Base-by-base conservation (phyloP, 2,113 vertebrate genomes). In the Nyctibius bracteatus region DNA sequence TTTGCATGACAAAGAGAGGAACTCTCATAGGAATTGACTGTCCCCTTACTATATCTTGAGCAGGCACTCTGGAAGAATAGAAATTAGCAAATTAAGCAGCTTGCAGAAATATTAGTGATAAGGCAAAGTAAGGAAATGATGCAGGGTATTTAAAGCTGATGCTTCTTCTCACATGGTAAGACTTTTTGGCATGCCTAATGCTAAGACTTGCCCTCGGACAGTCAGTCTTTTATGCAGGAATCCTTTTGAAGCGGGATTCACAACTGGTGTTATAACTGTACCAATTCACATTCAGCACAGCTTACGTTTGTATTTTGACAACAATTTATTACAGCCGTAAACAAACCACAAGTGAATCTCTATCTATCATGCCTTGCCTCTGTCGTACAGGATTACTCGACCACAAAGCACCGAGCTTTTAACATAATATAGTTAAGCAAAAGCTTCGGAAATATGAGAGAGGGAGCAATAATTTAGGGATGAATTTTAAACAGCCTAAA, bases 401-500 rank as follows among this genome's bases (percentile, higher is more conserved):
- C 71, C 90, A 61, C 89, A 94, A 96, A 94, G 44, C 62, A 68
- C 58, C 4, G 15, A 88, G 31, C 47, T 96, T 87, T 96, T 92
- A 41, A 71, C 73, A n/a, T 27, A 41, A 31, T 30, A 28, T 9
- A 25, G 55, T 78, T 71, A 52, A 84, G 82, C 37, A 43, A 77
- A 94, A 94, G 44, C 59, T 94, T 86, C 8, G 47, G 77, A 88
- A 88, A 41, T 8, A 13, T 0, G 47, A 81, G 66, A 91, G 61
- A 81, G 8, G 33, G 52, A 62, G 49, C 59, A 46, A 49, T 54
- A 72, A 68, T 77, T 92, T 75, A 30, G 61, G 41, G 70, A 21
- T 58, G 66, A 87, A 49, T 97, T 96, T 96, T 35, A 74, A 93
- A 35, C 74, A 85, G 62, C 61, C 37, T 33, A 51, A 90, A 73